Percentiles rank a stretch among this genome's conserved stretches.
Conservation (phyloP, 1,140 invertebrate species). For the Eufriesea mexicana region DNA sequence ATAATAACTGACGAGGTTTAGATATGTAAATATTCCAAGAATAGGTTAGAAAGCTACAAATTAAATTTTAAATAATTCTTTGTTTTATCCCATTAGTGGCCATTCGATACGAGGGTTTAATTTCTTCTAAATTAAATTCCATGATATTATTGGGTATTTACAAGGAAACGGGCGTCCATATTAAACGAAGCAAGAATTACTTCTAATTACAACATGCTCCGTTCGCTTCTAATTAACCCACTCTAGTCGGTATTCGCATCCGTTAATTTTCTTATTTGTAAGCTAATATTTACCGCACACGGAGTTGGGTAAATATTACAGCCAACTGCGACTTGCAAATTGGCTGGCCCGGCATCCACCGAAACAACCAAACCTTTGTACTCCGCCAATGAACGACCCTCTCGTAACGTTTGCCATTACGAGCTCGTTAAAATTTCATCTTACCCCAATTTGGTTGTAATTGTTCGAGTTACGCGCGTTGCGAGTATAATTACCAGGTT, state of each 20-base stretch:
- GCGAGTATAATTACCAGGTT: too few relatives aligned
- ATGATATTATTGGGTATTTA: neutral
- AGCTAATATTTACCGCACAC: slow-evolving; percentile 6
- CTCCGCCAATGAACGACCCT: neutral
- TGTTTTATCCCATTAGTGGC: too few relatives aligned
- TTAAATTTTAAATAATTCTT: too few relatives aligned
- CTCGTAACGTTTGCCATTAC: neutral
- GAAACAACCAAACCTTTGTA: neutral
- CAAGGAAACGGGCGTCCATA: neutral
- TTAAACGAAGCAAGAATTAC: neutral
- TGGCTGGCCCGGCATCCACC: neutral
- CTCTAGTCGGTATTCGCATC: too few relatives aligned
- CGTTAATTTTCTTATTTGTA: neutral
- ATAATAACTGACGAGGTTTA: too few relatives aligned
- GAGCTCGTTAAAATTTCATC: neutral
- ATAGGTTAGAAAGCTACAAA: too few relatives aligned
- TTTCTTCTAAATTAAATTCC: neutral
- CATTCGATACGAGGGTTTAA: too few relatives aligned
- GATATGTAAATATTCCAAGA: too few relatives aligned
- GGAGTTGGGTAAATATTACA: neutral
- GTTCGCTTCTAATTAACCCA: neutral
- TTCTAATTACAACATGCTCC: neutral
- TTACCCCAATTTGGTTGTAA: neutral
- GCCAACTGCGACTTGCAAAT: slow-evolving; percentile 13
- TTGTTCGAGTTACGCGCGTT: neutral